Evolutionary conservation across 2,797 vertebrate genomes (phyloP).

Genomic region (Malacoctenus gilli): DNA sequence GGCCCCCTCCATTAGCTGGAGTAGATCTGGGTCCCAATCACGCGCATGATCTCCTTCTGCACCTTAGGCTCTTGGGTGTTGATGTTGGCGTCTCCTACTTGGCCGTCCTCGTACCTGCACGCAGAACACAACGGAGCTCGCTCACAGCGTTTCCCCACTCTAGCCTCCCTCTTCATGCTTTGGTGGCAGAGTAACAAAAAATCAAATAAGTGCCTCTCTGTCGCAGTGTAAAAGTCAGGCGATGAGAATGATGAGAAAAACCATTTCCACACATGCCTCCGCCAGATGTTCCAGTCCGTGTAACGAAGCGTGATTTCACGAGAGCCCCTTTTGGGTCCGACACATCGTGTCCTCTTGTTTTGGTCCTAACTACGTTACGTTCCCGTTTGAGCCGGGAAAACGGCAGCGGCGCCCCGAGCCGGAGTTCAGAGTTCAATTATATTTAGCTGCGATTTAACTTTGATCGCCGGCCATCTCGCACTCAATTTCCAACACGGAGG

Average conservation of each 20-base stretch:
- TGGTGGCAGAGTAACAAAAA: no score
- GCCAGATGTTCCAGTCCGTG: not conserved
- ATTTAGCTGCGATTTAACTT: conserved; percentile 45
- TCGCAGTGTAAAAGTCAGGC: no score
- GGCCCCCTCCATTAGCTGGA: conserved; percentile 87
- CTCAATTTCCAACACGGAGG: conserved; percentile 32
- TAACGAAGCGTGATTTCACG: not conserved
- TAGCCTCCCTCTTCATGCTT: no score
- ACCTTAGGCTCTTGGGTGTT: conserved; percentile 99
- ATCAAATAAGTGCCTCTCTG: no score
- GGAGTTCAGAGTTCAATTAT: conserved; percentile 24
- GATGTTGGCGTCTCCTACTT: conserved; percentile 99
- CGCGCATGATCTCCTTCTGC: conserved; percentile 99
- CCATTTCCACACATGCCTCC: no score
- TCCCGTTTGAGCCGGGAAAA: conserved; percentile 19
- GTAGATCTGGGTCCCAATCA: conserved; percentile 99
- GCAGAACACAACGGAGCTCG: not conserved
- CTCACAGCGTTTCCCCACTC: not conserved
- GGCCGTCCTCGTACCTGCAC: conserved; percentile 95
- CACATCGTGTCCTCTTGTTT: conserved; percentile 2
- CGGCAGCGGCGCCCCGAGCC: conserved; percentile 17
- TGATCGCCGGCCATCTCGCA: conserved; percentile 29
- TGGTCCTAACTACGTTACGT: conserved; percentile 7
- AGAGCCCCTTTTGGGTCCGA: not conserved
- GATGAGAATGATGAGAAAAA: no score